phyloP scores from a whole-genome alignment of 1,140 invertebrate species.

The Andrena cerasifolii region DNA sequence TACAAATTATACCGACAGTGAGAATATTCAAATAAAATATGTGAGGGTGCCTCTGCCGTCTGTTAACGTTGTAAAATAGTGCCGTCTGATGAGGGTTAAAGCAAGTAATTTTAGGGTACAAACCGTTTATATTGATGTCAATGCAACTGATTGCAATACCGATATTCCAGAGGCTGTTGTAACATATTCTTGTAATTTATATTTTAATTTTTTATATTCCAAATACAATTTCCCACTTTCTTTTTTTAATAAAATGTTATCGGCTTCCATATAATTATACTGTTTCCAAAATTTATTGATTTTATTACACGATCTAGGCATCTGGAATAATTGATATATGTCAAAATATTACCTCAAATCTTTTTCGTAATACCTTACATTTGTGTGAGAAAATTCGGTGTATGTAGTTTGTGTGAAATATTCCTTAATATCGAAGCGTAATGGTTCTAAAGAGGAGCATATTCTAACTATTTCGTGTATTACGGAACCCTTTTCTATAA shows the following conservation, averaged over 20 bases:
- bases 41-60: too few relatives aligned
- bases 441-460: slow-evolving; percentile 71
- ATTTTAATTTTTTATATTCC: slow-evolving; percentile 72
- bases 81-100: neutral
- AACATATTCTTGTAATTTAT: slow-evolving; percentile 70
- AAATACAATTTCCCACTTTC: slow-evolving; percentile 60
- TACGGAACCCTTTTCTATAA: slow-evolving; percentile 65
- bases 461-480: slow-evolving; percentile 68
- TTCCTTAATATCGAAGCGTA: slow-evolving; percentile 64
- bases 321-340: slow-evolving; percentile 54
- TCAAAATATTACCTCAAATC: neutral
- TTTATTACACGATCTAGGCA: slow-evolving; percentile 69
- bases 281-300: slow-evolving; percentile 78
- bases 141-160: slow-evolving; percentile 43
- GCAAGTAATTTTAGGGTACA: neutral
- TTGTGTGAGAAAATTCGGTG: neutral
- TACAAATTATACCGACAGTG: too few relatives aligned
- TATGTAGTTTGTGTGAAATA: slow-evolving; percentile 58
- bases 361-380: slow-evolving; percentile 9
- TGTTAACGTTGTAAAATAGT: too few relatives aligned
- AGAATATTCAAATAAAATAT: too few relatives aligned
- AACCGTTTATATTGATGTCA: slow-evolving; percentile 21
- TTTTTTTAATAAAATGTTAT: slow-evolving; percentile 70
- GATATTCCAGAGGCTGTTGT: slow-evolving; percentile 58
- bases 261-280: slow-evolving; percentile 74